A percentile compares a stretch with the other conserved stretches of the same genome.
Conservation (phyloP, 2,113 vertebrate species). For the Nematolebias whitei region DNA sequence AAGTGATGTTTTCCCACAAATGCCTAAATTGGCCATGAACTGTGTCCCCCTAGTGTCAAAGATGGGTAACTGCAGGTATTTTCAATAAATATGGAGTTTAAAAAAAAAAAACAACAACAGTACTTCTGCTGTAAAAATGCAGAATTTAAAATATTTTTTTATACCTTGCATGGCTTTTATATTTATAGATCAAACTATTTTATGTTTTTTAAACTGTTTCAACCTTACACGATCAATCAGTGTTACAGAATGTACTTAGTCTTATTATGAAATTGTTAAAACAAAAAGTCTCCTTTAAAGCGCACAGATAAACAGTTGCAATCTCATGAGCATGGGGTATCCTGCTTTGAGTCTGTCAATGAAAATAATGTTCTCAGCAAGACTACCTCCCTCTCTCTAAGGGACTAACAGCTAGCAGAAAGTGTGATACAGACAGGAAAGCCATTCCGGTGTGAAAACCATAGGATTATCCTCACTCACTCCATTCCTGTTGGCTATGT, state of each 20-base stretch:
- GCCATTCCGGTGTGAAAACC: slow-evolving; percentile 75
- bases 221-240: neutral
- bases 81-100: neutral
- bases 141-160: neutral
- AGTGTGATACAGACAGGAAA: slow-evolving; percentile 72
- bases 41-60: slow-evolving; percentile 71
- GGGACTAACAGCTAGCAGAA: slow-evolving; percentile 71
- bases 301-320: slow-evolving; percentile 6
- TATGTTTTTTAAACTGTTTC: neutral
- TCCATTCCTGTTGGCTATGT: slow-evolving; percentile 56
- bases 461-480: slow-evolving; percentile 63
- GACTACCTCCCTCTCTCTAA: slow-evolving; percentile 52
- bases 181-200: neutral
- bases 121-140: slow-evolving; percentile 13
- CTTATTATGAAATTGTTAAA: neutral
- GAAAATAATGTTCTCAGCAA: slow-evolving; percentile 49
- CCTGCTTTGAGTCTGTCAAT: slow-evolving; percentile 50
- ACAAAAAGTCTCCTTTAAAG: neutral
- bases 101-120: neutral
- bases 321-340: slow-evolving; percentile 14
- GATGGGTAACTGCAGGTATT: slow-evolving; percentile 24
- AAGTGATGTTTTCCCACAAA: slow-evolving; percentile 6
- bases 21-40: slow-evolving; percentile 18
- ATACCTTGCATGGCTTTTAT: too few species aligned
- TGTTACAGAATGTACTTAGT: neutral